Conservation (phyloP, 2,113 vertebrate genomes). For the Holacanthus passer region DNA sequence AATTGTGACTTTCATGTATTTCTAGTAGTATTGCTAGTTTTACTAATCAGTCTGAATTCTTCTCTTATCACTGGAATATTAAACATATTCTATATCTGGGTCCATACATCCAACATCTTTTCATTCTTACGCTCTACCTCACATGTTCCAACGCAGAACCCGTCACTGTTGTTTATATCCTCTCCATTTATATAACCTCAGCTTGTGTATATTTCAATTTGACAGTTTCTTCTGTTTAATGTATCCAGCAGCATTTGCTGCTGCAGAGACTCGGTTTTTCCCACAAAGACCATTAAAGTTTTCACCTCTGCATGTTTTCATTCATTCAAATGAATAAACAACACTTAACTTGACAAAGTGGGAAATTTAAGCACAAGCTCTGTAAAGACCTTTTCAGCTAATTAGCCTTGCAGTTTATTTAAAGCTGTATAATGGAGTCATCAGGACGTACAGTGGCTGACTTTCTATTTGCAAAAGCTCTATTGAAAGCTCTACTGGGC, state of each 20-base stretch:
- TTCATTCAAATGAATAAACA: neutral
- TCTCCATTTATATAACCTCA: conserved; percentile 46
- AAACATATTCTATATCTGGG: neutral
- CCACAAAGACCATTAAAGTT: neutral
- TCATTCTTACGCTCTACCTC: conserved; percentile 1
- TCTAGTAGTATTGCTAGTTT: neutral
- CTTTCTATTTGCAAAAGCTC: conserved; percentile 25
- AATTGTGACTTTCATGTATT: neutral
- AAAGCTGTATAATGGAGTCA: conserved; percentile 13
- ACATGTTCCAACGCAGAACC: neutral
- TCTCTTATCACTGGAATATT: too few relatives aligned
- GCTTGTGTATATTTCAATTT: conserved; percentile 24
- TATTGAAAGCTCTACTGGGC: conserved; percentile 34
- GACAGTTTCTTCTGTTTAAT: conserved; percentile 26
- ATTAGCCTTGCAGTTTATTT: neutral
- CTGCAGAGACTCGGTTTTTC: conserved; percentile 6
- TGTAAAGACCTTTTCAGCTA: neutral
- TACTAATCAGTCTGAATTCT: too few relatives aligned
- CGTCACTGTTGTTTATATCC: conserved; percentile 34
- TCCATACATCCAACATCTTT: conserved; percentile 9
- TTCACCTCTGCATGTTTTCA: neutral
- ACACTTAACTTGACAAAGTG: neutral
- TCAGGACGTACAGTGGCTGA: neutral
- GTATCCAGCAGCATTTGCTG: conserved; percentile 11
- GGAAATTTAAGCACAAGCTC: neutral